Evolutionary conservation across 2,888 invertebrate genomes (phyloP), one percentile per base, ranked within the genome.

Genomic region (Mactromeris polynyma): DNA sequence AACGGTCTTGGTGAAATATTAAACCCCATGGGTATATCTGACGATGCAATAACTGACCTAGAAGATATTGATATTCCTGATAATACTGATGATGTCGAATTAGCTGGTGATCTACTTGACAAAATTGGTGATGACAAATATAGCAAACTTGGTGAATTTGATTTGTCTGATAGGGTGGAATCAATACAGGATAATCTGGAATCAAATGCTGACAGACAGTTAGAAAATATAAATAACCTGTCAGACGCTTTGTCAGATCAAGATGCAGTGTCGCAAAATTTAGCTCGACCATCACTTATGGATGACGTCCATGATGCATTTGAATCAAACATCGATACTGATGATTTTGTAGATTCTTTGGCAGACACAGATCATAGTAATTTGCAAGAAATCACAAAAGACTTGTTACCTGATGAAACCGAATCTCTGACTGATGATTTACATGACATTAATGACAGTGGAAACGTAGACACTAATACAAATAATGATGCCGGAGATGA

Each of bases 321-420:
- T 21, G 79, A 79, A 19, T 36, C 79, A 14, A 42, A 40, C 42
- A n/a, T 40, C 21, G 36, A 40, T 40, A 82, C 64, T 21, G 54
- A 51, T 21, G 51, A 58, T 36, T 31, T 85, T 26, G 58, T 79
- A 14, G 77, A 79, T n/a, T 64, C 58, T 26, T 64, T 64, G 26
- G 11, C 58, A 9, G 58, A 64, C 26, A 64, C n/a, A 26, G 58
- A 64, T 11, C 26, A n/a, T 26, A 17, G 11, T 2, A 51, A 21
- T 46, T 46, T 80, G 19, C 81, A 31, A 14, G 81, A 81, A 54
- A 69, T 26, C 4, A 46, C 31, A 73, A n/a, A 38, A 40, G 73
- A 38, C 46, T 26, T 64, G n/a, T 64, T 26, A 64, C 58, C 58
- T n/a, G 46, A 46, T 46, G 46, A 46, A 3, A 64, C 26, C 7